Percentiles rank a stretch among this genome's conserved stretches.
These are phyloP conservation scores for Oncorhynchus keta DNA, from an alignment of 2,113 vertebrate genomes.

Conservation along the genomic window DNA sequence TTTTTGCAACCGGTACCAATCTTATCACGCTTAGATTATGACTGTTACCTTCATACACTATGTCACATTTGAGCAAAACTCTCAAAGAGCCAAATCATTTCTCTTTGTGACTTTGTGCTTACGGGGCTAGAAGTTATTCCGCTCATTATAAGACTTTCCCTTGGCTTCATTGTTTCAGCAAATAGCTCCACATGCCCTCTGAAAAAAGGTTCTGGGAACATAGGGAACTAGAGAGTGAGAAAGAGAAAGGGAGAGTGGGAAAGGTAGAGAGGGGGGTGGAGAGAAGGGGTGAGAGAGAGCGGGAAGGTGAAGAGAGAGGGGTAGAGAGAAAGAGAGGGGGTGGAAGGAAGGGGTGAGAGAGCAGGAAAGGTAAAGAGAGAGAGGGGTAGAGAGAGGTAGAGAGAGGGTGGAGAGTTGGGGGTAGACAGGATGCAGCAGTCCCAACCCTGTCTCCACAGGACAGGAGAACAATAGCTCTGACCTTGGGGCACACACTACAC, in stretches of 20 bases:
- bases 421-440: conserved; percentile 70
- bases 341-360: background rate
- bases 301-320: background rate
- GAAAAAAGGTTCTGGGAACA: conserved; percentile 23
- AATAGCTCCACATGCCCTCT: conserved; percentile 59
- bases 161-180: conserved; percentile 68
- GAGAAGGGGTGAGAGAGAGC: background rate
- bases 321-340: background rate
- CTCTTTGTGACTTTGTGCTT: conserved; percentile 54
- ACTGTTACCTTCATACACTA: background rate
- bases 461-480: conserved; percentile 77
- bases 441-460: conserved; percentile 75
- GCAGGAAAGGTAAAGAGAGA: too few relatives aligned
- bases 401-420: background rate
- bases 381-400: background rate
- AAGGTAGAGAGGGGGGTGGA: background rate
- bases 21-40: background rate
- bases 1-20: background rate
- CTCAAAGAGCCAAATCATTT: conserved; percentile 41
- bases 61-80: background rate
- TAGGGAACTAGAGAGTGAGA: background rate
- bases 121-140: conserved; percentile 65
- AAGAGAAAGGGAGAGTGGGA: background rate
- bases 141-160: conserved; percentile 60
- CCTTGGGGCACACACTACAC: conserved; percentile 64